Evolutionary conservation across 1,140 invertebrate species (phyloP).

Genomic region (Hirudo medicinalis): DNA sequence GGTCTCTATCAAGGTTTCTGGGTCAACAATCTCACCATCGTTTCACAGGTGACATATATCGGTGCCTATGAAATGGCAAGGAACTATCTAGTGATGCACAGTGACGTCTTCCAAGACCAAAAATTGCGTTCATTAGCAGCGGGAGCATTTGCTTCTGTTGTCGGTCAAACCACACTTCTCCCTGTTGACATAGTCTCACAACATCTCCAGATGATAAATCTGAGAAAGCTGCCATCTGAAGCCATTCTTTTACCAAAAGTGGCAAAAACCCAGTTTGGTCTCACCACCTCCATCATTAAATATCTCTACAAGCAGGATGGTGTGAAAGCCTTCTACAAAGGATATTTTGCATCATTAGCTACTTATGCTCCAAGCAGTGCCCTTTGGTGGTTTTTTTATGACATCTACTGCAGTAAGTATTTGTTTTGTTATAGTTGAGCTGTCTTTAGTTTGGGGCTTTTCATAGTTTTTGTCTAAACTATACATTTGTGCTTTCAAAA

Average conservation of each 20-base stretch:
- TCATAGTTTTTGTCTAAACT: neutral
- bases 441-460: neutral
- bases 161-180: constrained; percentile 87
- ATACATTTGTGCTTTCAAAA: neutral
- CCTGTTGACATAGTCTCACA: constrained; percentile 92
- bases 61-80: constrained; percentile 84
- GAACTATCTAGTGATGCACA: constrained; percentile 57
- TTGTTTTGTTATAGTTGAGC: neutral
- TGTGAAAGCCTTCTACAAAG: constrained; percentile 74
- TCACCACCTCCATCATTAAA: constrained; percentile 46
- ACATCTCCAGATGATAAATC: constrained; percentile 83
- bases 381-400: constrained; percentile 91
- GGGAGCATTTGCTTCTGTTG: constrained; percentile 74
- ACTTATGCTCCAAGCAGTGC: constrained; percentile 89
- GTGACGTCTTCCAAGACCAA: constrained; percentile 34
- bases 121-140: constrained; percentile 58
- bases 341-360: constrained; percentile 75
- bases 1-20: constrained; percentile 90
- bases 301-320: constrained; percentile 67
- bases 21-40: constrained; percentile 71
- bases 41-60: constrained; percentile 78
- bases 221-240: constrained; percentile 25
- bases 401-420: constrained; percentile 71
- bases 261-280: constrained; percentile 27
- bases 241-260: constrained; percentile 25